phyloP scores from a whole-genome alignment of 2,888 invertebrate genomes.

The Lasioglossum villosulum region DNA sequence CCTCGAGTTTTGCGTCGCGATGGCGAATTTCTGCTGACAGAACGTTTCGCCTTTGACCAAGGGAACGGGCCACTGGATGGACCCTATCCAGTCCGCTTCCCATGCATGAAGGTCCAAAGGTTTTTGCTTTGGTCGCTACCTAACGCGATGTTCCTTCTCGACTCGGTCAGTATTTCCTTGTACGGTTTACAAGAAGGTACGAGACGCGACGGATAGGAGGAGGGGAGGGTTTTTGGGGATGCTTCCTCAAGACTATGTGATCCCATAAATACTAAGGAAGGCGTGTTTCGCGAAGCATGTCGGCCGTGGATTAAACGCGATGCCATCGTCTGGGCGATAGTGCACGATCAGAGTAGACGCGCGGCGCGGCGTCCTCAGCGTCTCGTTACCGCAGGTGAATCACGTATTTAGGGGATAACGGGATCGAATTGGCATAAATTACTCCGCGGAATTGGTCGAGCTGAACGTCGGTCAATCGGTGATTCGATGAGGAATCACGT shows the following conservation, averaged over 20 bases:
- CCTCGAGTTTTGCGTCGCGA: conserved; percentile 9
- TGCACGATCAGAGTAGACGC: conserved; percentile 2
- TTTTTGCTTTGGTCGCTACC: conserved; percentile 40
- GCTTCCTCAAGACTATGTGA: background rate
- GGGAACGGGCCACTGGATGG: background rate
- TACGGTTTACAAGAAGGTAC: conserved; percentile 16
- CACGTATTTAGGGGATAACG: conserved; percentile 22
- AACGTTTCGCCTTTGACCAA: conserved; percentile 33
- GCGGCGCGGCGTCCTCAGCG: background rate
- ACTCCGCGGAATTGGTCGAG: conserved; percentile 27
- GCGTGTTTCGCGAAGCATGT: background rate
- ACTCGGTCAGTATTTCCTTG: conserved; percentile 56
- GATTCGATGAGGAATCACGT: conserved; percentile 75
- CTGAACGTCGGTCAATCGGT: conserved; percentile 46
- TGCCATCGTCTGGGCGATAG: conserved; percentile 24
- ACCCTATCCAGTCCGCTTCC: conserved; percentile 62
- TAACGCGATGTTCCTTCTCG: conserved; percentile 29
- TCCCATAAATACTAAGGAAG: conserved; percentile 41
- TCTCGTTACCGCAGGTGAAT: conserved; percentile 16
- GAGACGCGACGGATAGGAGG: background rate
- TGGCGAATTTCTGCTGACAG: conserved; percentile 61
- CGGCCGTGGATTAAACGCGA: conserved; percentile 20
- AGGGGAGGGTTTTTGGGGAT: background rate
- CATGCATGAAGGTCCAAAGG: conserved; percentile 34
- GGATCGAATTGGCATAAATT: conserved; percentile 59